phyloP scores from a whole-genome alignment of 2,797 vertebrate species.

The Streptopelia turtur region DNA sequence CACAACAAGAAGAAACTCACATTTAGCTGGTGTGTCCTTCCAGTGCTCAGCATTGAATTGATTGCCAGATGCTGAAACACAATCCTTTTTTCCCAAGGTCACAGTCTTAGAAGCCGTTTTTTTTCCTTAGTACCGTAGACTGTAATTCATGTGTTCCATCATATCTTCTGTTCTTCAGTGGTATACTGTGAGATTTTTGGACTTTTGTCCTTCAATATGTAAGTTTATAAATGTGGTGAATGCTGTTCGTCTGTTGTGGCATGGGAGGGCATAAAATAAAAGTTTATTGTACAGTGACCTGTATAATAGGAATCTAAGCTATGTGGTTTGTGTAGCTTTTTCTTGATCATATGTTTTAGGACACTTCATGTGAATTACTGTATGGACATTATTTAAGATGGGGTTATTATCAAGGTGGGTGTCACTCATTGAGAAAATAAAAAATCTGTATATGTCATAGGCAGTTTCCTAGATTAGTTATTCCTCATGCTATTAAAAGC shows the following conservation, averaged over 20 bases:
- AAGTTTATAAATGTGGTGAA: background rate
- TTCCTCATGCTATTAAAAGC: background rate
- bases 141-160: background rate
- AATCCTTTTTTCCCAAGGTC: background rate
- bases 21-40: background rate
- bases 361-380: background rate
- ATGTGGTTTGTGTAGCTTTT: background rate
- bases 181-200: background rate
- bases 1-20: background rate
- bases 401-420: background rate
- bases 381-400: background rate
- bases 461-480: background rate
- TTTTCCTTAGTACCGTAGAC: background rate
- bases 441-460: background rate
- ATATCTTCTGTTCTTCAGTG: background rate
- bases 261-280: background rate
- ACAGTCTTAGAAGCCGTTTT: background rate
- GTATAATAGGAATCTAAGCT: background rate
- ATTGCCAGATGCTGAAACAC: background rate
- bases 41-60: background rate
- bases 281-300: fast-evolving
- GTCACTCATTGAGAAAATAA: background rate
- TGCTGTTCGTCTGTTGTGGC: background rate
- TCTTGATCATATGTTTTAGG: background rate
- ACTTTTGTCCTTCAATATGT: background rate